Evolutionary conservation across 2,113 vertebrate species (phyloP), one percentile per base, ranked within the genome.

Genomic region (Plestiodon gilberti): DNA sequence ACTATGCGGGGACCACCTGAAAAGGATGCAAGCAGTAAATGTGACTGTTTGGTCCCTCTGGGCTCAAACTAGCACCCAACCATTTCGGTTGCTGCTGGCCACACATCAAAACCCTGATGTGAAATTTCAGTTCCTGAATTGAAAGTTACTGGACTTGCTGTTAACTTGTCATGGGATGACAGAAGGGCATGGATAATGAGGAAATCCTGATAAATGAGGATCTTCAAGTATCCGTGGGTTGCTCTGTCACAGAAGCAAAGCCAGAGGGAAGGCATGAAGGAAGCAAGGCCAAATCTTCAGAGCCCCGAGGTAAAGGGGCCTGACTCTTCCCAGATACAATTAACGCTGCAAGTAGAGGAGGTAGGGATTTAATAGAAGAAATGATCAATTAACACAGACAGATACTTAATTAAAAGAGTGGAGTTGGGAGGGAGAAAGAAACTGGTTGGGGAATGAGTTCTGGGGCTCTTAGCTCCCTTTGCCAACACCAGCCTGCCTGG

Each of bases 401-500:
- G 69, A 71, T 83, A 52, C 81, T 78, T 78, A 88, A 83, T 83
- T 83, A 88, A 88, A 75, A 85, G 61, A 85, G 23, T 52, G 33
- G 69, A 61, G 62, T 13, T 40, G 62, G 74, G 74, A 43, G 73
- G 70, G 79, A 48, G 78, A 57, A 74, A 17, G n/a, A 30, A 64
- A 77, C 28, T 40, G 48, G 14, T 35, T 15, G 48, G 28, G 33
- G 30, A 62, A 64, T 43, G 62, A 30, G 8, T 10, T 6, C 23
- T 3, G 23, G 67, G 57, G 57, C 4, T 2, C 1, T 4, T 20
- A 17, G 30, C 67, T 67, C 52, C 25, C 71, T 62, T 75, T 17
- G 57, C 69, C 2, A 30, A 18, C 48, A 78, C 43, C 6, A 55
- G 48, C 57, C 57, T 17, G 48, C 57, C 57, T 17, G 73, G 48